Evolutionary conservation across 2,113 vertebrate genomes (phyloP).

Genomic region (Nibea albiflora): DNA sequence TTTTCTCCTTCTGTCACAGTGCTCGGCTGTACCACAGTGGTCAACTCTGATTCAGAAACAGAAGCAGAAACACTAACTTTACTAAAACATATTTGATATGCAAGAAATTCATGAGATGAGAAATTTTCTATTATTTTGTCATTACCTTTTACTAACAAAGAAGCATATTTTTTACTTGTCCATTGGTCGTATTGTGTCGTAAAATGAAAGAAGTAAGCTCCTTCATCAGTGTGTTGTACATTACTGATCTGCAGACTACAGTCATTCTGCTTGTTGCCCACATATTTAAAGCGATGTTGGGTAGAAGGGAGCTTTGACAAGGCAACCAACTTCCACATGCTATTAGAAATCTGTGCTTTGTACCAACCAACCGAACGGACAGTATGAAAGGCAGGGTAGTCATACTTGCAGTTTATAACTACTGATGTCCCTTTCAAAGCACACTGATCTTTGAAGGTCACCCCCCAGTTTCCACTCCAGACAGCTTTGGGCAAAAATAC

Average conservation of each 20-base stretch:
- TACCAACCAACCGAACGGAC: conserved; percentile 35
- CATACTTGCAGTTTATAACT: conserved; percentile 62
- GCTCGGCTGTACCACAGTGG: conserved; percentile 30
- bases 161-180: accelerated
- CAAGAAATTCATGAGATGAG: neutral
- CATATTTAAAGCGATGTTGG: conserved; percentile 30
- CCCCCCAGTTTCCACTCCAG: conserved; percentile 51
- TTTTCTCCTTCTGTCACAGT: conserved; percentile 55
- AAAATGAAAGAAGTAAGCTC: conserved; percentile 53
- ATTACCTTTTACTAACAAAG: conserved; percentile 62
- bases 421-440: conserved; percentile 59
- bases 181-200: accelerated
- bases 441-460: conserved; percentile 50
- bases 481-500: conserved; percentile 54
- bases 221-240: conserved; percentile 37
- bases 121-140: neutral
- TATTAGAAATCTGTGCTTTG: accelerated
- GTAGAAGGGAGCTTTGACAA: neutral
- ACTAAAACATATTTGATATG: neutral
- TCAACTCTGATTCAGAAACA: conserved; percentile 55
- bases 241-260: conserved; percentile 63
- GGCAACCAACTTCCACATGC: accelerated
- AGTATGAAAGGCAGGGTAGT: neutral
- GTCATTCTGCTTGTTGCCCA: neutral
- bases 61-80: neutral